Base-by-base conservation (phyloP, 2,888 invertebrate genomes). In the Aporophyla nigra region DNA sequence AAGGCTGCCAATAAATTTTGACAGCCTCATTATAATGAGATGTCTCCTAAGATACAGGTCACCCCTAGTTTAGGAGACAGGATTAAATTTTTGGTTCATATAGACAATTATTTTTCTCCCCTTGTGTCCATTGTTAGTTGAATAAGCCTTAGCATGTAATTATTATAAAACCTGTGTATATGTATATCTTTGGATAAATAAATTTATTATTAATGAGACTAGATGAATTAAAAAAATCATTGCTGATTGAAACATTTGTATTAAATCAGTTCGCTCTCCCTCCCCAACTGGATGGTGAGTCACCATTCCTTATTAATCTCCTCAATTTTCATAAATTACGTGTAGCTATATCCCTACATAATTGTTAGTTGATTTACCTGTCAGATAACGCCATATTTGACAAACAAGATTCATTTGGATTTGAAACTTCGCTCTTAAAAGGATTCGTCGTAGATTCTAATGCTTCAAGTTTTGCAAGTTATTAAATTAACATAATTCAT, bases 391-490 rank as follows among this genome's bases (percentile, higher is more conserved):
- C 80, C 56, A 80, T 80, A 77, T 62, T 80, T 33, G 73, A 62
- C 7, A 51, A 80, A 62, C 72, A 33, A 51, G 43, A 63, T 80
- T 51, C 21, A 76, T 71, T 77, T 62, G 49, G 80, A 27, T 63
- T 51, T 49, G 49, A 40, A 56, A 16, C 14, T 77, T 27, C 6
- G 46, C 21, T 46, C 27, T 21, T 61, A 53, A 19, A 80, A 71
- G 59, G 80, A 80, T 56, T 71, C 49, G 27, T n/a, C 14, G 12
- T 77, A 43, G 62, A 80, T 63, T 73, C 21, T 56, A 62, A 80
- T 56, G 56, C 2, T 72, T 62, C 62, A 51, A 43, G 76, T 80
- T 77, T 72, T 80, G 49, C 27, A 80, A 72, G 40, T 43, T 49
- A 80, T 49, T 62, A 56, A 21, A 56, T 54, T 71, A 71, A 62